Evolutionary conservation across 2,797 vertebrate genomes (phyloP).

Genomic region (Apogon talboti): DNA sequence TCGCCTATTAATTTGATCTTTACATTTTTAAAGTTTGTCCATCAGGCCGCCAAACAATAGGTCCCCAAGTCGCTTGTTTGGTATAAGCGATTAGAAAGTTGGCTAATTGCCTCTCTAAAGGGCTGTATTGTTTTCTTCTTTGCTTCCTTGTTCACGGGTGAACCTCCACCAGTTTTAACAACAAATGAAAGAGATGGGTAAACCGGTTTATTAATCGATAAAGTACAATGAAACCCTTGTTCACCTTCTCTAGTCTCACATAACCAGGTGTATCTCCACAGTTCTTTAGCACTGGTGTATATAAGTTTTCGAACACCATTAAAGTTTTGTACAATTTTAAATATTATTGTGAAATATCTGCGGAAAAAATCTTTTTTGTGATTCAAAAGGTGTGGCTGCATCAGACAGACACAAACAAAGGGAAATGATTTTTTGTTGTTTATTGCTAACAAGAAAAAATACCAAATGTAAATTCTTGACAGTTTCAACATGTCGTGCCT

Average conservation of each 20-base stretch:
- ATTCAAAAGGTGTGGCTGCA: too few species aligned
- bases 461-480: too few species aligned
- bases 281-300: too few species aligned
- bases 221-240: background rate
- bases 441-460: too few species aligned
- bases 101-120: conserved; percentile 77
- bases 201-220: conserved; percentile 22
- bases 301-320: too few species aligned
- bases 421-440: too few species aligned
- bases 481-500: too few species aligned
- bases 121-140: conserved; percentile 46
- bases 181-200: conserved; percentile 26
- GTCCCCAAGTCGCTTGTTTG: conserved; percentile 59
- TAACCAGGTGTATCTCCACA: too few species aligned
- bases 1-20: conserved; percentile 80
- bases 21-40: conserved; percentile 82
- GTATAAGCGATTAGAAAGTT: conserved; percentile 73
- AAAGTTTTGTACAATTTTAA: too few species aligned
- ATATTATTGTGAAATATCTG: too few species aligned
- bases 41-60: conserved; percentile 73
- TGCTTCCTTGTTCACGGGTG: conserved; percentile 36
- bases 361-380: too few species aligned
- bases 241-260: background rate
- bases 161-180: conserved; percentile 22
- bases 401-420: too few species aligned